These are phyloP conservation scores for Planiliza haematocheilus DNA, from an alignment of 2,113 vertebrate genomes.

Conservation along the genomic window DNA sequence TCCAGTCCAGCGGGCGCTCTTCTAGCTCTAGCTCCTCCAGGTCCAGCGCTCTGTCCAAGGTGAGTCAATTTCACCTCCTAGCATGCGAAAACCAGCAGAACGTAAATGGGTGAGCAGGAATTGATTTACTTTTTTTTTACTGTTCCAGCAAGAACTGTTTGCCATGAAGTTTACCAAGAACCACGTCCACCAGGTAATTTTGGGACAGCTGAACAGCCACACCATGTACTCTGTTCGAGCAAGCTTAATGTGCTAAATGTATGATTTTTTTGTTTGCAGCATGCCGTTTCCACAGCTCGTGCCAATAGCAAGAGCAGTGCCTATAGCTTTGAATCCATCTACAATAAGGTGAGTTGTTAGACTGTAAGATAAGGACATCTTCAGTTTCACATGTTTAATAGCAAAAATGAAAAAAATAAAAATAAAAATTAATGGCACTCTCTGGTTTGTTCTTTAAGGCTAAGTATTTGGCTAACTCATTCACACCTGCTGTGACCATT, in stretches of 20 bases:
- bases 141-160: slow-evolving; percentile 47
- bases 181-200: slow-evolving; percentile 76
- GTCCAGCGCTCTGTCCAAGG: slow-evolving; percentile 54
- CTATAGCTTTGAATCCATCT: slow-evolving; percentile 75
- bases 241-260: slow-evolving; percentile 38
- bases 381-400: not conserved
- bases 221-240: not conserved
- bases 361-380: not conserved
- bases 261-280: slow-evolving; percentile 52
- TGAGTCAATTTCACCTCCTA: slow-evolving; percentile 17
- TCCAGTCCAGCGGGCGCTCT: slow-evolving; percentile 8
- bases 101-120: not conserved
- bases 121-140: not conserved
- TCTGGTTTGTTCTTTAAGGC: slow-evolving; percentile 66
- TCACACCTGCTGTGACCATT: slow-evolving; percentile 75
- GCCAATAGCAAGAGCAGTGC: slow-evolving; percentile 67
- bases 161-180: slow-evolving; percentile 66
- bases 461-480: slow-evolving; percentile 75
- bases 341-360: slow-evolving; percentile 64
- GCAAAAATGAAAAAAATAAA: not conserved
- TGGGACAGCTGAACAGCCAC: not conserved
- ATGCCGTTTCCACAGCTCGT: slow-evolving; percentile 28
- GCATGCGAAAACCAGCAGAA: not conserved
- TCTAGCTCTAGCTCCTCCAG: slow-evolving; percentile 38
- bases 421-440: not conserved